Base-by-base conservation (phyloP, 2,113 vertebrate species). In the Pao palembangensis region DNA sequence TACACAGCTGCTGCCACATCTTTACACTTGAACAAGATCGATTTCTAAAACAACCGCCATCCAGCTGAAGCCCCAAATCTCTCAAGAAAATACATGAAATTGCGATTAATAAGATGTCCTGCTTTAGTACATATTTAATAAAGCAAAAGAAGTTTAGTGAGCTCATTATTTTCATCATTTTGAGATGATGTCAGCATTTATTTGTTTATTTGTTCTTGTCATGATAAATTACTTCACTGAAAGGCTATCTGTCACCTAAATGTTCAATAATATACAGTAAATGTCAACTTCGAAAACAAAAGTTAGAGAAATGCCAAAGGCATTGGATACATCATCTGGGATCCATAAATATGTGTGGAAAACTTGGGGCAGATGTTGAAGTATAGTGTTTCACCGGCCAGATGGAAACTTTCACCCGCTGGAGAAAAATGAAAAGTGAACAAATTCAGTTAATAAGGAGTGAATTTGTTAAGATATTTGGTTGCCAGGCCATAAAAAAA, bases 261-360 rank as follows among this genome's bases (percentile, higher is more conserved):
- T 12, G 34, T 38, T 38, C 10, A 38, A 38, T 38, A 38, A 38
- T 38, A 38, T 38, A 38, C 34, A 38, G 34, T 11, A 38, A 38
- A 38, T 38, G 34, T 38, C 34, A 38, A 12, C 34, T 38, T 38
- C 34, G 1, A 12, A 8, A 38, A 8, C 34, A 38, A 28, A 28
- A 38, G 34, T 38, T 38, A 38, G 34, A 38, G 10, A 38, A 38
- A 12, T 12, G 34, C 34, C 34, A 38, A 38, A 46, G 44, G 7
- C 44, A 46, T 46, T 6, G 44, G 15, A 46, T 12, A 16, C 2
- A 51, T 55, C 10, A 3, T 42, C 10, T 23, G 15, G 20, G 19
- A 42, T n/a, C 15, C n/a, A 61, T 41, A 6, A 69, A 41, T 56
- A 47, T 51, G 19, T 51, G 19, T 51, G 38, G 28, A 46, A 55